phyloP scores from a whole-genome alignment of 2,113 vertebrate genomes.

The Scopus umbretta region DNA sequence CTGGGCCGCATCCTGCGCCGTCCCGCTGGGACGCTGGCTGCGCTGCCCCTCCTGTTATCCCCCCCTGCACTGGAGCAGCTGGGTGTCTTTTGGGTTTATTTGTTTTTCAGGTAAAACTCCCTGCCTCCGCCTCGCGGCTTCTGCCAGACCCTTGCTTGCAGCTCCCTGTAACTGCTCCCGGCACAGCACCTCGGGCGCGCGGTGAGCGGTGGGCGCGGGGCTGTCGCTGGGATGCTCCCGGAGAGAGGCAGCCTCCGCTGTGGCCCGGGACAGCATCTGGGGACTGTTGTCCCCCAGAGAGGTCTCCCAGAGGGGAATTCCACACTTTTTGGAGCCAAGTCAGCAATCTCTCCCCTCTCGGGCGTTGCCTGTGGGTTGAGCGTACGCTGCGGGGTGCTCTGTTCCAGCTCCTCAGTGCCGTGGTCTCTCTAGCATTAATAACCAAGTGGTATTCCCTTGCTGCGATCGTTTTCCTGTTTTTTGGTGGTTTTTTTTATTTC shows the following conservation, averaged over 20 bases:
- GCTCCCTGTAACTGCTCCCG: rapidly evolving
- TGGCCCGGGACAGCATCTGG: not conserved
- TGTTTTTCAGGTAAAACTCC: not conserved
- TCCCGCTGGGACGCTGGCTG: not conserved
- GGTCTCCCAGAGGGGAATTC: not conserved
- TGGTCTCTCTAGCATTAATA: not conserved
- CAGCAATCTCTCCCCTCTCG: not conserved
- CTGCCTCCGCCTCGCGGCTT: not conserved
- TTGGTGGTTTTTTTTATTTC: not conserved
- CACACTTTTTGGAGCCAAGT: not conserved
- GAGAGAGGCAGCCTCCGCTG: too few relatives aligned
- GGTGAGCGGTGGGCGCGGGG: not conserved
- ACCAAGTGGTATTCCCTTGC: not conserved
- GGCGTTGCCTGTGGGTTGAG: rapidly evolving
- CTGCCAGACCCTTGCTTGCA: not conserved
- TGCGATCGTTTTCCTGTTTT: not conserved
- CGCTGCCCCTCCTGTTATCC: not conserved
- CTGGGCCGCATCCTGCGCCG: not conserved
- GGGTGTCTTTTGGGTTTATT: not conserved
- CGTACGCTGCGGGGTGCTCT: rapidly evolving
- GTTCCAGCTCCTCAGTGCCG: not conserved
- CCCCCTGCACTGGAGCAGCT: not conserved
- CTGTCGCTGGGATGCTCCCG: not conserved
- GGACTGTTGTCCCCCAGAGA: not conserved
- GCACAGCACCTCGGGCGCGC: rapidly evolving